phyloP scores from a whole-genome alignment of 2,888 invertebrate genomes.

The Pycnomerus fuliginosus region DNA sequence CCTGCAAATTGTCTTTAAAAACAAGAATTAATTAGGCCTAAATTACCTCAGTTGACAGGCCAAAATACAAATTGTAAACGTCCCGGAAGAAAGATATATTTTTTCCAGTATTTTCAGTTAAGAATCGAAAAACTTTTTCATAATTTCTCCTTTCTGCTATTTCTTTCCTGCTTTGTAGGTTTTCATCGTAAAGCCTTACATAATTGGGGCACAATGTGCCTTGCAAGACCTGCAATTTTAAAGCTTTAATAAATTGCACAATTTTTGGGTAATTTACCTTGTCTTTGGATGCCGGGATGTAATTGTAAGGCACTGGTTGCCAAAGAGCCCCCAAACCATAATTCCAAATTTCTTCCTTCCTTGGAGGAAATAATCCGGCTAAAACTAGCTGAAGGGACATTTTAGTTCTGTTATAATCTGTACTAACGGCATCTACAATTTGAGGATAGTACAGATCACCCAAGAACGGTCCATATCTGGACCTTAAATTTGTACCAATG shows the following conservation, averaged over 20 bases:
- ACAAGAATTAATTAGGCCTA: no score
- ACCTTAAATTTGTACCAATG: constrained; percentile 62
- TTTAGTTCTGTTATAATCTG: constrained; percentile 69
- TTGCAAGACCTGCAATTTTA: constrained; percentile 25
- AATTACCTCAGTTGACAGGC: constrained; percentile 62
- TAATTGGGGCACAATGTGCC: constrained; percentile 33
- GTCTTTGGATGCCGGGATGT: constrained; percentile 52
- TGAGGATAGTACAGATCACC: constrained; percentile 60
- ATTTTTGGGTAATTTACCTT: constrained; percentile 24
- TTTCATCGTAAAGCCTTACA: constrained; percentile 28
- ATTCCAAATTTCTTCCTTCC: constrained; percentile 58
- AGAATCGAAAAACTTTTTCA: constrained; percentile 53
- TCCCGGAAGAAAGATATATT: constrained; percentile 57
- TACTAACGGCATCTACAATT: constrained; percentile 62
- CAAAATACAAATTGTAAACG: constrained; percentile 61
- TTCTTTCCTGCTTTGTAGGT: constrained; percentile 44
- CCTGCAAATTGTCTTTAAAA: no score
- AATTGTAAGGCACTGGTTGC: constrained; percentile 75
- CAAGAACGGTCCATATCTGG: constrained; percentile 62
- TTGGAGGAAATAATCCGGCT: constrained; percentile 68
- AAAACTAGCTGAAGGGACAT: constrained; percentile 69
- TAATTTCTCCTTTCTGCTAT: constrained; percentile 51
- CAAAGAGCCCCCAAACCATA: constrained; percentile 59
- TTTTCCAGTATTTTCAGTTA: constrained; percentile 56
- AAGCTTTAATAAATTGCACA: neutral